Evolutionary conservation across 2,888 invertebrate species (phyloP).

Genomic region (Rutpela maculata): DNA sequence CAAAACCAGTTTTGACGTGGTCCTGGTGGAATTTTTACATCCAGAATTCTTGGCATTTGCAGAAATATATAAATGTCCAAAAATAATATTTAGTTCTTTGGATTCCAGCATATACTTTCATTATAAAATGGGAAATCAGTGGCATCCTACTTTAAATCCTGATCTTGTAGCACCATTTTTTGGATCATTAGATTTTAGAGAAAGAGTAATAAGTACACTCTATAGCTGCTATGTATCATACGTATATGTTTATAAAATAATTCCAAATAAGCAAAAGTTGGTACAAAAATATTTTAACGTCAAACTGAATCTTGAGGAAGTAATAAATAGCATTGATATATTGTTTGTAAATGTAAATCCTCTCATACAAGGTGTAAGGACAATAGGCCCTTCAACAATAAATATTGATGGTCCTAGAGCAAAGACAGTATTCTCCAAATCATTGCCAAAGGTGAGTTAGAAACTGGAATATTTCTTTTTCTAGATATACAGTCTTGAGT

Average conservation of each 20-base stretch:
- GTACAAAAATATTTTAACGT: background rate
- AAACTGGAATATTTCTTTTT: background rate
- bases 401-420: background rate
- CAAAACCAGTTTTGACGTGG: constrained; percentile 53
- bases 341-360: constrained; percentile 21
- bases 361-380: constrained; percentile 8
- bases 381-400: constrained; percentile 10
- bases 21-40: constrained; percentile 55
- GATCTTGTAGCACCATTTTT: background rate
- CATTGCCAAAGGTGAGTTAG: constrained; percentile 26
- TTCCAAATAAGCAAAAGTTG: background rate
- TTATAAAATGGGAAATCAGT: constrained; percentile 31
- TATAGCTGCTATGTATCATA: background rate
- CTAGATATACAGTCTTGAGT: too few relatives aligned
- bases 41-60: constrained; percentile 51
- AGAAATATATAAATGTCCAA: constrained; percentile 42
- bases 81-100: background rate
- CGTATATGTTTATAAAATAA: background rate
- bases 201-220: constrained; percentile 56
- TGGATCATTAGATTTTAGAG: constrained; percentile 67
- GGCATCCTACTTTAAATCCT: constrained; percentile 11
- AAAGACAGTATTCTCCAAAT: background rate
- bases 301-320: background rate
- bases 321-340: constrained; percentile 18
- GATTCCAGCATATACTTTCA: background rate